Base-by-base conservation (phyloP, 2,797 vertebrate genomes). In the Pseudochirops corinnae region DNA sequence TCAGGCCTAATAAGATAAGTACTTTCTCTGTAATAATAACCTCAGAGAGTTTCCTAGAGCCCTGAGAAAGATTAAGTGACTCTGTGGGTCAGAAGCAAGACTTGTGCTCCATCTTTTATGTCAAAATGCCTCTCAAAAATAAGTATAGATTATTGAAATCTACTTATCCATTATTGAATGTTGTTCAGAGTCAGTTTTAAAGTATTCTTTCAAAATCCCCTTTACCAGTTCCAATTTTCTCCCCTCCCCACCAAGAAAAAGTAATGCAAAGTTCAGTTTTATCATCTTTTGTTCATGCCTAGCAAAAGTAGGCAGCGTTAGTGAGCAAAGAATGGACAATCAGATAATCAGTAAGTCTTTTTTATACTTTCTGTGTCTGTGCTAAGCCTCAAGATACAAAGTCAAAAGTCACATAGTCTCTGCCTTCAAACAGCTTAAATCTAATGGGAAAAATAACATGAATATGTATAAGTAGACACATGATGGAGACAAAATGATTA, bases 91-190 rank as follows among this genome's bases (percentile, higher is more conserved):
- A 74, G 62, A 74, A 11, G 10, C 31, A 74, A 74, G 33, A 74
- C n/a, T 67, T 74, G 31, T 74, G 11, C n/a, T 39, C n/a, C 11
- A 29, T 60, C 58, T 39, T 21, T 39, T 74, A 6, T 16, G 13
- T 74, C 62, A 74, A 74, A 74, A 1, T n/a, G n/a, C 16, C 62
- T 74, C 26, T 58, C 56, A 91, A 53, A 16, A 56, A 29, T 28
- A 94, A 93, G n/a, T 31, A 5, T 55, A 14, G 74, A 33, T 56
- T 91, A 95, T 7, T 90, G 28, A 4, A 62, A n/a, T 39, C 90
- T 91, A 95, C 67, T 93, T 56, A 93, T 13, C 91, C 95, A 90
- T 56, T 55, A 57, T 91, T 56, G 91, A 96, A 60, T 29, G 10
- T 56, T 56, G 56, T 56, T 56, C 18, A 58, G 29, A 94, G 91